Percentiles rank a stretch among this genome's conserved stretches.
Conservation (phyloP, 2,797 vertebrate species). For the Pterois miles region DNA sequence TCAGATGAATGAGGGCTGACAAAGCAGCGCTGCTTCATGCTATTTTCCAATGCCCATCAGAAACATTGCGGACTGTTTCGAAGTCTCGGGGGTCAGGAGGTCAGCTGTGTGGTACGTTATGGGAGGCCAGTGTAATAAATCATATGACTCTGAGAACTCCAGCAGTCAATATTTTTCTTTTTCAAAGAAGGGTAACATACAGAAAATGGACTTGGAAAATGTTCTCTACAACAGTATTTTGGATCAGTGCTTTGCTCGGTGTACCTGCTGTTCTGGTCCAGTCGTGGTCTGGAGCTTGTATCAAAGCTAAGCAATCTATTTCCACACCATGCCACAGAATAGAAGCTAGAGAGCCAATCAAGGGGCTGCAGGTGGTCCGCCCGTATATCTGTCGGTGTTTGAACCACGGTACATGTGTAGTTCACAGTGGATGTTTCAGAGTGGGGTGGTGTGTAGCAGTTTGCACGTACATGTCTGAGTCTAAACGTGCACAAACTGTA, state of each 20-base stretch:
- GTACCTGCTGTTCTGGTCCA: constrained; percentile 18
- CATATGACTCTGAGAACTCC: constrained; percentile 42
- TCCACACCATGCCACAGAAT: neutral
- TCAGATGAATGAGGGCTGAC: constrained; percentile 68
- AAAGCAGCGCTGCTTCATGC: constrained; percentile 11
- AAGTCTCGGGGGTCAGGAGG: constrained; percentile 37
- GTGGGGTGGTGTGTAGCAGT: neutral
- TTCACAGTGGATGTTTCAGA: neutral
- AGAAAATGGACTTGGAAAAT: neutral
- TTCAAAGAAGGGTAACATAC: neutral
- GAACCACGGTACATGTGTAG: neutral
- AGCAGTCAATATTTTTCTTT: constrained; percentile 48
- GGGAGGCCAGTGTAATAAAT: constrained; percentile 65
- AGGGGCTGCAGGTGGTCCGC: constrained; percentile 9
- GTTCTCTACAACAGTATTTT: neutral
- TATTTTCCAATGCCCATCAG: constrained; percentile 27
- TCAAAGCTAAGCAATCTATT: constrained; percentile 18
- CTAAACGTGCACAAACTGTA: neutral
- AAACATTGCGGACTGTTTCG: constrained; percentile 29
- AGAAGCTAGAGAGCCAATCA: neutral
- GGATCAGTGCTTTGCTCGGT: neutral
- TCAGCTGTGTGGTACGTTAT: constrained; percentile 48
- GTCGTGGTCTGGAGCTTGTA: constrained; percentile 3
- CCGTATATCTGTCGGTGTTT: constrained; percentile 1
- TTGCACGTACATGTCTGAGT: neutral